A percentile compares a stretch with the other conserved stretches of the same genome.
phyloP scores from a whole-genome alignment of 2,888 invertebrate genomes.

The Chrysolina oricalcia region DNA sequence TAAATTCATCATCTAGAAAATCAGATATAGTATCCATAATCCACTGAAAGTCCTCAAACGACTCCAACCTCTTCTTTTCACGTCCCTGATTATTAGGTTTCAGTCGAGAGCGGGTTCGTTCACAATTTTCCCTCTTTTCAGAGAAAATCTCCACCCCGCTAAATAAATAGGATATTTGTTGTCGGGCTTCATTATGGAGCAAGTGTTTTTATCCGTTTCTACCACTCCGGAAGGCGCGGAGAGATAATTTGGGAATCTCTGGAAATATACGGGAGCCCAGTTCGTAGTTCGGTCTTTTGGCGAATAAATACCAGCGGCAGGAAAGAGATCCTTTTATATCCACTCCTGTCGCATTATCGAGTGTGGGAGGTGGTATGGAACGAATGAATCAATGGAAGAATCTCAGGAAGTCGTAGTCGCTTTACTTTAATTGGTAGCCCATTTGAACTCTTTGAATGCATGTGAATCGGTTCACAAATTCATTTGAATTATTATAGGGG shows the following conservation, averaged over 20 bases:
- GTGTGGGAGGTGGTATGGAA: background rate
- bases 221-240: slow-evolving; percentile 27
- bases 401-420: background rate
- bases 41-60: slow-evolving; percentile 2
- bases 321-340: slow-evolving; percentile 13
- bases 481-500: no score
- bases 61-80: slow-evolving; percentile 20
- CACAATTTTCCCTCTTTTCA: slow-evolving; percentile 9
- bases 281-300: slow-evolving; percentile 24
- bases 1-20: background rate
- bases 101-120: no score
- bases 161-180: slow-evolving; percentile 40
- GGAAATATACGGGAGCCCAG: slow-evolving; percentile 28
- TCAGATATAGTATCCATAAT: slow-evolving; percentile 6
- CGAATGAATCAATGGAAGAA: background rate
- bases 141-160: slow-evolving; percentile 31
- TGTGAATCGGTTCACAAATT: no score
- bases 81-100: background rate
- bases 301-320: slow-evolving; percentile 8
- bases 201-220: slow-evolving; percentile 36
- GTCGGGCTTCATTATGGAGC: slow-evolving; percentile 38
- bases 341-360: slow-evolving; percentile 16
- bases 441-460: no score
- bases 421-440: no score
- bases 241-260: slow-evolving; percentile 35